Evolutionary conservation across 2,113 vertebrate species (phyloP).

Genomic region (Hyperopisus bebe): DNA sequence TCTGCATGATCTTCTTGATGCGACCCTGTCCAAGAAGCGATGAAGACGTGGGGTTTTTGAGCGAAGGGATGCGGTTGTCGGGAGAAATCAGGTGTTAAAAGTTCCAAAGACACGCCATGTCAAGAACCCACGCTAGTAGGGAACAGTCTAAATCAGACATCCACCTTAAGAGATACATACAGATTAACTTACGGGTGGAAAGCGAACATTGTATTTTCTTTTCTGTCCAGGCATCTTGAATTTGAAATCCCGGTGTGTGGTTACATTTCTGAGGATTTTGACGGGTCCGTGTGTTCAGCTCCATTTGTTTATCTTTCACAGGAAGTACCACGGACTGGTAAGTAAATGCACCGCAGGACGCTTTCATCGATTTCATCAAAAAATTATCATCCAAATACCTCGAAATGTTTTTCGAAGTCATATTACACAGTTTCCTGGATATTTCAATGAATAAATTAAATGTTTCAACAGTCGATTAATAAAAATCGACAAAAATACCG

Average conservation of each 20-base stretch:
- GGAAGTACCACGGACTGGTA: conserved; percentile 32
- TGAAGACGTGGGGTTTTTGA: not conserved
- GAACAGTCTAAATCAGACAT: not conserved
- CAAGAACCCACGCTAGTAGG: not conserved
- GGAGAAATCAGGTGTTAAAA: not conserved
- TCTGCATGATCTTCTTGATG: conserved; percentile 69
- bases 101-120: not conserved
- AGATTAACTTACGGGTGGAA: conserved; percentile 57
- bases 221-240: conserved; percentile 57
- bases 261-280: conserved; percentile 38
- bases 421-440: not conserved
- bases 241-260: conserved; percentile 11
- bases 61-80: not conserved
- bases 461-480: not conserved
- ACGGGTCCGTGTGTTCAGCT: conserved; percentile 19
- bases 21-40: conserved; percentile 44
- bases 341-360: not conserved
- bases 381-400: not conserved
- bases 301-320: conserved; percentile 62
- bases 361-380: not conserved
- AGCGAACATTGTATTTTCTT: conserved; percentile 56
- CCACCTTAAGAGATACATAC: not conserved
- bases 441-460: not conserved
- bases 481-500: not conserved
- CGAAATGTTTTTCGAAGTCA: not conserved